Base-by-base conservation (phyloP, 1,140 invertebrate genomes). In the Calephelis virginiensis region DNA sequence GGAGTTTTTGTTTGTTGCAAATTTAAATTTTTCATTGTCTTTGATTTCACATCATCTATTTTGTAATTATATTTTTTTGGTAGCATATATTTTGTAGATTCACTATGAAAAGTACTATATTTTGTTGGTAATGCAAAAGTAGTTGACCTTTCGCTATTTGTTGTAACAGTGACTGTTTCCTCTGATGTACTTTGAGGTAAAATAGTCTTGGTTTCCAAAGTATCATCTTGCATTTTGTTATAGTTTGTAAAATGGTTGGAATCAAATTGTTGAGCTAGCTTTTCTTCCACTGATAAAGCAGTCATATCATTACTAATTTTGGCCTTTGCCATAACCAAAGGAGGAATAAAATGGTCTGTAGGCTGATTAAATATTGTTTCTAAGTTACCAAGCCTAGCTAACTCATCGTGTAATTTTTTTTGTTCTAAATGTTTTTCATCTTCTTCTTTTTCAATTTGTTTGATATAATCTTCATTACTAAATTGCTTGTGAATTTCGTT, bases 291-390 rank as follows among this genome's bases (percentile, higher is more conserved):
- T 8, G 91, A 92, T 64, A 92, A 75, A 60, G 90, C 86, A 50
- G 80, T 91, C 91, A 92, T 91, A 66, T 92, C 91, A 73, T 91
- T 82, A 67, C 86, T 87, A 10, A 91, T 76, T 81, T 87, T 92
- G 68, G 90, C 84, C 73, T 91, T 92, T 46, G 91, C 91, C 89
- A 92, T 92, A 13, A 92, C 91, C 40, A 92, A 68, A 9, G 91
- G 91, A 14, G 91, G 91, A 14, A 92, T 82, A 71, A 92, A 92
- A 73, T 92, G 91, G 72, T 92, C 91, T 8, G 90, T 89, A 4
- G 91, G 84, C 76, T 91, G 90, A 47, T 83, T 91, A 73, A 89
- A 92, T 72, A 92, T 90, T 61, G 79, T 89, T 75, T 91, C 86
- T 61, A 85, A 81, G 66, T 85, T 89, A 11, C 85, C 86, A 65